phyloP scores from a whole-genome alignment of 2,888 invertebrate genomes.

The Ctena decussata region DNA sequence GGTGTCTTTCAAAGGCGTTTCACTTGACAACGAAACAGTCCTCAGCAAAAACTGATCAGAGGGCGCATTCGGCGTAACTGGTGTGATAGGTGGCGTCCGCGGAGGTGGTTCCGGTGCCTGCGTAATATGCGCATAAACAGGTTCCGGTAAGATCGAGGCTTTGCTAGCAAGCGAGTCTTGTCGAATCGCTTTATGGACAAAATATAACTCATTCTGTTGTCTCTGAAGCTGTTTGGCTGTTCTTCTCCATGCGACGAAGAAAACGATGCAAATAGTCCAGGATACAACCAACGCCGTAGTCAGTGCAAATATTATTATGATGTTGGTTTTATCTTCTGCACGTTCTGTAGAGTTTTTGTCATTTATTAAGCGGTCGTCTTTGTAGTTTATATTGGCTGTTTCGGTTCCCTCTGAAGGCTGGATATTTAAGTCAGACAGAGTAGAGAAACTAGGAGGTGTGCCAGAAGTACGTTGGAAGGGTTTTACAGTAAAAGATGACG shows the following conservation, averaged over 20 bases:
- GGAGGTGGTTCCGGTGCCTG: constrained; percentile 38
- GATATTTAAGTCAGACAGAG: no score
- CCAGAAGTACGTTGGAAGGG: no score
- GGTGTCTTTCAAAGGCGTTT: constrained; percentile 27
- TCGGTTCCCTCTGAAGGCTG: no score
- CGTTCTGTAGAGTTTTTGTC: background rate
- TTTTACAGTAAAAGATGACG: no score
- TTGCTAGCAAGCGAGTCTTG: constrained; percentile 39
- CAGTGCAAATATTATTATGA: constrained; percentile 38
- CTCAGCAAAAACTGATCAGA: background rate
- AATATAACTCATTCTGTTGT: constrained; percentile 49
- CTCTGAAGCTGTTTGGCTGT: constrained; percentile 22
- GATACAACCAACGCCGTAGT: constrained; percentile 17
- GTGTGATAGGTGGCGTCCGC: constrained; percentile 3
- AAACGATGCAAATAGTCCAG: constrained; percentile 4
- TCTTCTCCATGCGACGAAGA: constrained; percentile 40
- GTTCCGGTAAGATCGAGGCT: constrained; percentile 29
- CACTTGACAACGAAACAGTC: constrained; percentile 29
- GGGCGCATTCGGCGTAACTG: background rate
- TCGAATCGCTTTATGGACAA: constrained; percentile 48
- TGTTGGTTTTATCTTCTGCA: background rate
- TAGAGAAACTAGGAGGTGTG: no score
- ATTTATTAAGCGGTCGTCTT: background rate
- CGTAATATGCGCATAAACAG: constrained; percentile 34
- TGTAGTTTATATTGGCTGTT: background rate